Evolutionary conservation across 1,140 invertebrate genomes (phyloP), one percentile per base, ranked within the genome.

Genomic region (Pteromalus puparum): DNA sequence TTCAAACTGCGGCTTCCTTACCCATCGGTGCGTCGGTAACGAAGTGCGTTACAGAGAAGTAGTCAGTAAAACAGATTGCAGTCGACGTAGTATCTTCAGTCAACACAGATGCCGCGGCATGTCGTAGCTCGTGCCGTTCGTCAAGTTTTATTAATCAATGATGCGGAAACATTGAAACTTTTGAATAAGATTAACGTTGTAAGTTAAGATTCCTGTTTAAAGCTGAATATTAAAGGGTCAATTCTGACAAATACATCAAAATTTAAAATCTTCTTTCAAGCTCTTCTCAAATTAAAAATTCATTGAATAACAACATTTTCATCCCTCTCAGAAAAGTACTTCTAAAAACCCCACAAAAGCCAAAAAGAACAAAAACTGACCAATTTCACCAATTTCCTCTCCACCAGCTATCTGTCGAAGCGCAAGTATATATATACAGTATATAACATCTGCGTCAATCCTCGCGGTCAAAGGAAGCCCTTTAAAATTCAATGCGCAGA

Each of bases 401-500:
- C 53, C 6, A n/a, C 18, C 4, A 61, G 6, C 18, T 0, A 61
- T 61, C 53, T 7, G 18, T n/a, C 53, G 53, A 7, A 15, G 18
- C 30, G 5, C 30, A 61, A 61, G 53, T 6, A 61, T 1, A 18
- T 13, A 18, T 6, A 61, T 1, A 18, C 48, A 18, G 28, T 3
- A 68, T 68, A 24, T n/a, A 7, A 42, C 28, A 24, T 79, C 61
- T 79, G 2, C 9, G 10, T 75, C 10, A 13, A 24, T 2, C 10
- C 2, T 15, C 10, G 42, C n/a, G 42, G 38, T 10, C 42, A 46
- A 42, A 72, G 70, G 68, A 46, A 73, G 30, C 72, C 42, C 70
- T 38, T 73, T 81, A 81, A 34, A 42, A 74, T 81, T 81, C 80
- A 30, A 34, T 34, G 28, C 42, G 13, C 13, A 18, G 53, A 21